Evolutionary conservation across 2,888 invertebrate genomes (phyloP).

Genomic region (Alentia gelatinosa): DNA sequence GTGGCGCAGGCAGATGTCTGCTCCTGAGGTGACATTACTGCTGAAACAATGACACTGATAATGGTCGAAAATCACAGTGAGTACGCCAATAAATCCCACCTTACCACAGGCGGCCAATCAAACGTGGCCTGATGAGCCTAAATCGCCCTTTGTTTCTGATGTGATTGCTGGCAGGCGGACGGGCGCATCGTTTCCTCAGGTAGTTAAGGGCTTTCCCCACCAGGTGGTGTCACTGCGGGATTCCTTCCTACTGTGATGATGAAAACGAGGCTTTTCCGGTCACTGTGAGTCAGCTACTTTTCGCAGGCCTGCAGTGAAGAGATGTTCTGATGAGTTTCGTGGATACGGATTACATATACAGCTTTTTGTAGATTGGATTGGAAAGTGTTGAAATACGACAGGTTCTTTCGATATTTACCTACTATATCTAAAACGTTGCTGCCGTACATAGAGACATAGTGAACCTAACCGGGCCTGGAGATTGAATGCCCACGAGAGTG

Average conservation of each 20-base stretch:
- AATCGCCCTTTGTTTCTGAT: slow-evolving; percentile 40
- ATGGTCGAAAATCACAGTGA: slow-evolving; percentile 5
- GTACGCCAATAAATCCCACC: background rate
- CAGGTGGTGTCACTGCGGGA: slow-evolving; percentile 24
- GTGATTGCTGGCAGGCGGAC: background rate
- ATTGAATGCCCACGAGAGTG: no score
- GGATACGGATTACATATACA: no score
- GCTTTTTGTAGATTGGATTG: no score
- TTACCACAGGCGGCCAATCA: slow-evolving; percentile 32
- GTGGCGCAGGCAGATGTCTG: background rate
- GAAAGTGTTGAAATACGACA: no score
- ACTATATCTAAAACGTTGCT: no score
- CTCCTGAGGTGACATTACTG: background rate
- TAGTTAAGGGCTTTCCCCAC: slow-evolving; percentile 29
- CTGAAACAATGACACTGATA: background rate
- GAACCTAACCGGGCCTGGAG: no score
- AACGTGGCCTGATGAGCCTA: background rate
- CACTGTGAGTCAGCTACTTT: background rate
- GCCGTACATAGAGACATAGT: no score
- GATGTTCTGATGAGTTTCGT: no score
- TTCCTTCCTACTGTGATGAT: background rate
- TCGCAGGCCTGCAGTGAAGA: background rate
- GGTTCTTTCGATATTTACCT: no score
- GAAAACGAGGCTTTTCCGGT: slow-evolving; percentile 31
- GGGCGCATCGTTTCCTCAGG: slow-evolving; percentile 7